phyloP scores from a whole-genome alignment of 2,113 vertebrate species.

The Notechis scutatus region DNA sequence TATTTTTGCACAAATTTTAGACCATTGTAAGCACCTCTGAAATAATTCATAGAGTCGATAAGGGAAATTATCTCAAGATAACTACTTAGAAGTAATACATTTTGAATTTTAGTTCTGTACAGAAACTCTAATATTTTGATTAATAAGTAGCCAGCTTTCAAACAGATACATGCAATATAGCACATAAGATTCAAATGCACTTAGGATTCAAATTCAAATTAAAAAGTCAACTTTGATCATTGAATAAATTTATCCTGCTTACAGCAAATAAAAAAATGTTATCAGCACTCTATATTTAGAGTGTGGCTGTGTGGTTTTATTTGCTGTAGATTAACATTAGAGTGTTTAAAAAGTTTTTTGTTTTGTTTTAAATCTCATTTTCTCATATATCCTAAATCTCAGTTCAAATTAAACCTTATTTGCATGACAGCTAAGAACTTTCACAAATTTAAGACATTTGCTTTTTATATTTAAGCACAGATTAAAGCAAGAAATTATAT shows the following conservation, averaged over 20 bases:
- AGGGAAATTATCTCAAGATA: neutral
- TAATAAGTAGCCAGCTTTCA: conserved; percentile 17
- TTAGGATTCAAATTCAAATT: neutral
- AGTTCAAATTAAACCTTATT: conserved; percentile 32
- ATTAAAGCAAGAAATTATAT: conserved; percentile 19
- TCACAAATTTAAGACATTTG: neutral
- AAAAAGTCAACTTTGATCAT: neutral
- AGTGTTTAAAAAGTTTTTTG: conserved; percentile 6
- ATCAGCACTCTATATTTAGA: conserved; percentile 19
- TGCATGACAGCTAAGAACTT: conserved; percentile 35
- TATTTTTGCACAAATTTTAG: neutral
- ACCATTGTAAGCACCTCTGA: neutral
- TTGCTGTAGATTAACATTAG: conserved; percentile 30
- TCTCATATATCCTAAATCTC: conserved; percentile 7
- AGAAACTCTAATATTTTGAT: conserved; percentile 17
- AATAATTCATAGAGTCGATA: neutral
- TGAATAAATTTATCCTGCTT: conserved; percentile 18
- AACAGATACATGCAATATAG: conserved; percentile 23
- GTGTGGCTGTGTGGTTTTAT: conserved; percentile 23
- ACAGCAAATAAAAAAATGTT: conserved; percentile 9
- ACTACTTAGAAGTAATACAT: neutral
- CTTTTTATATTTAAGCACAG: conserved; percentile 8
- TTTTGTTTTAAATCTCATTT: neutral
- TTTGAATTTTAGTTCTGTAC: neutral
- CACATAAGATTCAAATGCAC: conserved; percentile 24